A percentile compares a stretch with the other conserved stretches of the same genome.
Conservation (phyloP, 2,113 vertebrate species). For the Clarias gariepinus region DNA sequence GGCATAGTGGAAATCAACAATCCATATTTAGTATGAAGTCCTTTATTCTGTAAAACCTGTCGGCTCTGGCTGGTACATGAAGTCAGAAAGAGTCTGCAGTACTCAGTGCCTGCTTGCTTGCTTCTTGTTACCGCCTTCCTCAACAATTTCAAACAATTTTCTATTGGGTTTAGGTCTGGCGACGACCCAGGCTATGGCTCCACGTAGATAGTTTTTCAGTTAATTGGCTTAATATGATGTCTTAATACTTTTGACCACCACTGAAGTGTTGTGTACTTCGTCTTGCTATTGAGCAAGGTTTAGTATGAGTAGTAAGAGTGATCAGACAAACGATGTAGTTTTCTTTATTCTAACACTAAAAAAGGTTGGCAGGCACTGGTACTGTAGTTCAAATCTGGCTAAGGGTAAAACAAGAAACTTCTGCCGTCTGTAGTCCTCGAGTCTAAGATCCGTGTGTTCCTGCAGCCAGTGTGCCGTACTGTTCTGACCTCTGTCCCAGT, state of each 20-base stretch:
- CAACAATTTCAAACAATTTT: too few relatives aligned
- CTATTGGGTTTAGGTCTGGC: too few relatives aligned
- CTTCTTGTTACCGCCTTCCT: too few relatives aligned
- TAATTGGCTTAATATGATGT: too few relatives aligned
- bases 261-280: neutral
- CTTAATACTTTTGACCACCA: neutral
- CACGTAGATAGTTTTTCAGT: too few relatives aligned
- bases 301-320: neutral
- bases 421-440: neutral
- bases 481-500: constrained; percentile 66
- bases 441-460: constrained; percentile 11
- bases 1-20: too few relatives aligned
- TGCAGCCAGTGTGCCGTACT: neutral
- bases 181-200: too few relatives aligned
- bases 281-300: neutral
- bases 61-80: too few relatives aligned
- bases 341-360: neutral
- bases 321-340: neutral
- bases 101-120: too few relatives aligned
- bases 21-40: too few relatives aligned
- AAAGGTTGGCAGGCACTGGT: neutral
- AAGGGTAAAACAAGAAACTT: neutral
- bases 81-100: too few relatives aligned
- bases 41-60: too few relatives aligned
- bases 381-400: neutral